Evolutionary conservation across 2,113 vertebrate species (phyloP), one percentile per base, ranked within the genome.

Genomic region (Ariopsis seemanni): DNA sequence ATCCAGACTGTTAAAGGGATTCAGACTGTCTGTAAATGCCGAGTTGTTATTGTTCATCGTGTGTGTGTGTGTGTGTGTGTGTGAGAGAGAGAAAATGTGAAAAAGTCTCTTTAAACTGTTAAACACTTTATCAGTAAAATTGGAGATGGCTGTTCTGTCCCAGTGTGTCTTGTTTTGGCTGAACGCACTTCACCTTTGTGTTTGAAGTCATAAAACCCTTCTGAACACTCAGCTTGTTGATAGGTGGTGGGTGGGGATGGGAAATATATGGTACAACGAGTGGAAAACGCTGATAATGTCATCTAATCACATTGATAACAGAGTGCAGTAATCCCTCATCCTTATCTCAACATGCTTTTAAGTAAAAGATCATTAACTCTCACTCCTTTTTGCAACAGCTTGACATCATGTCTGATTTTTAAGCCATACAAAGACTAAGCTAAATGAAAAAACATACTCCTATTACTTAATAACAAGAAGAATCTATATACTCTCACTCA

Each of bases 221-320:
- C 30, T 77, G 60, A 85, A 78, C 58, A n/a, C 42, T 10, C 2
- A n/a, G 22, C 8, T 1, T 75, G 72, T 30, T 52, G 84, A 65
- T 79, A 42, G 27, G 22, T 10, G 34, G 79, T 27, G 22, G 50
- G 18, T 62, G 84, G 71, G 25, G 82, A 88, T 27, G 30, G 42
- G 42, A 48, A 90, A 58, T 42, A 75, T 15, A 4, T 15, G 15
- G 18, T n/a, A 27, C 89, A 90, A 90, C 91, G 88, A 84, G 72
- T 90, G 82, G 74, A 55, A 89, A 75, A 80, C 53, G 85, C 91
- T 90, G 91, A 94, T 93, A 90, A 63, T 11, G 71, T 42, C 15
- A 12, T 48, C 34, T 60, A 89, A 42, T 65, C 60, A 58, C 88
- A 86, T 86, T 72, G 80, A 87, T 90, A 88, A 63, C 42, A 30